phyloP scores from a whole-genome alignment of 30 jellyfish, hydroid and myxozoan genomes.

The Pseudorhiza aurosa region DNA sequence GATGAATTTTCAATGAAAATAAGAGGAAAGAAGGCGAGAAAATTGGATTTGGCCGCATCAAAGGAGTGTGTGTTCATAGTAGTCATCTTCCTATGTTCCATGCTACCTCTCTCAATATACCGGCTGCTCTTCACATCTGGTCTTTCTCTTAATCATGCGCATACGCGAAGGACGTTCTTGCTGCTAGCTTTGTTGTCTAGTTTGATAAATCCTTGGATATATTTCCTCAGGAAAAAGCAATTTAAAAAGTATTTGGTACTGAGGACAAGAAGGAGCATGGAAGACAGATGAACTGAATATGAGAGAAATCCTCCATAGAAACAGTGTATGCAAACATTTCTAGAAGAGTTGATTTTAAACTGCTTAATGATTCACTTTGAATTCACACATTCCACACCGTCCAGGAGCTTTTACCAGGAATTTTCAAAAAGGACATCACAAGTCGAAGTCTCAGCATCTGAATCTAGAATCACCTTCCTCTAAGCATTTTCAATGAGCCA shows the following conservation, averaged over 20 bases:
- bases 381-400: too few relatives aligned
- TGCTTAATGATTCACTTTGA: too few relatives aligned
- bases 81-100: slow-evolving; percentile 28
- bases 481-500: too few relatives aligned
- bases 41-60: slow-evolving; percentile 33
- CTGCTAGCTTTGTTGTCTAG: slow-evolving; percentile 39
- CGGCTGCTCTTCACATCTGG: slow-evolving; percentile 23
- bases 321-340: too few relatives aligned
- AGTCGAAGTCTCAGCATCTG: too few relatives aligned
- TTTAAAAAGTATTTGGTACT: slow-evolving; percentile 7
- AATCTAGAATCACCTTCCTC: too few relatives aligned
- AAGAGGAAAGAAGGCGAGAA: not conserved
- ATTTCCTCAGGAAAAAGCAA: slow-evolving; percentile 45
- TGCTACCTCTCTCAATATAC: slow-evolving; percentile 38
- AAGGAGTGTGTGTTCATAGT: slow-evolving; percentile 37
- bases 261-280: too few relatives aligned
- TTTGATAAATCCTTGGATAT: slow-evolving; percentile 51
- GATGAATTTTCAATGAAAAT: not conserved
- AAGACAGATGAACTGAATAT: too few relatives aligned
- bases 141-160: not conserved
- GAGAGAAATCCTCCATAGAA: too few relatives aligned
- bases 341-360: too few relatives aligned
- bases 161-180: slow-evolving; percentile 3
- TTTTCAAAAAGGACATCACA: too few relatives aligned
- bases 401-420: too few relatives aligned